Conservation (phyloP, 2,113 vertebrate genomes). For the Solenodon paradoxus region DNA sequence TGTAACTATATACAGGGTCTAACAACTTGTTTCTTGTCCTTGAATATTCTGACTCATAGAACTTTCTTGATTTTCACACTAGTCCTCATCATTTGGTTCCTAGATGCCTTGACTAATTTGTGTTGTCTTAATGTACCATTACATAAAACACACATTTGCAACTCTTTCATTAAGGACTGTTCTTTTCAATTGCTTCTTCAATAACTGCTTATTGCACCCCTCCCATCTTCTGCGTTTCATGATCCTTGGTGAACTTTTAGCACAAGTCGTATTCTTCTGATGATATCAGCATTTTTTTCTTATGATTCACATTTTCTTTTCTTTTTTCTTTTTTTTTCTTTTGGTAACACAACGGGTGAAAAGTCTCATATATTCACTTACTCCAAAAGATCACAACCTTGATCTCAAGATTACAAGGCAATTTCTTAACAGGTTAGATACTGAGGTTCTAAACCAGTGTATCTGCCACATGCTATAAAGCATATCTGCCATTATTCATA, state of each 20-base stretch:
- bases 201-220: neutral
- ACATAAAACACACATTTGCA: neutral
- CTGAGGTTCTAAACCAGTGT: neutral
- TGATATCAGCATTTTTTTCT: neutral
- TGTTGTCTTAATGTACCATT: too few species aligned
- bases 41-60: fast-evolving
- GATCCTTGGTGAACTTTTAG: neutral
- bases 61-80: neutral
- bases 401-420: neutral
- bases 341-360: neutral
- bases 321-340: neutral
- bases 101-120: fast-evolving
- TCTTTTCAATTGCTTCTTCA: neutral
- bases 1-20: neutral
- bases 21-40: neutral
- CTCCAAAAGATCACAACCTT: neutral
- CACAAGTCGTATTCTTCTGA: neutral
- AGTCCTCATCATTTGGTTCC: neutral
- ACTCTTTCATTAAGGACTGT: neutral
- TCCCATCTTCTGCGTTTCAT: neutral
- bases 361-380: neutral
- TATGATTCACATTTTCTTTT: neutral
- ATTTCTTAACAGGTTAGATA: neutral
- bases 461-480: neutral
- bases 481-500: neutral